Evolutionary conservation across 1,140 invertebrate species (phyloP), one percentile per base, ranked within the genome.

Genomic region (Brachionus calyciflorus): DNA sequence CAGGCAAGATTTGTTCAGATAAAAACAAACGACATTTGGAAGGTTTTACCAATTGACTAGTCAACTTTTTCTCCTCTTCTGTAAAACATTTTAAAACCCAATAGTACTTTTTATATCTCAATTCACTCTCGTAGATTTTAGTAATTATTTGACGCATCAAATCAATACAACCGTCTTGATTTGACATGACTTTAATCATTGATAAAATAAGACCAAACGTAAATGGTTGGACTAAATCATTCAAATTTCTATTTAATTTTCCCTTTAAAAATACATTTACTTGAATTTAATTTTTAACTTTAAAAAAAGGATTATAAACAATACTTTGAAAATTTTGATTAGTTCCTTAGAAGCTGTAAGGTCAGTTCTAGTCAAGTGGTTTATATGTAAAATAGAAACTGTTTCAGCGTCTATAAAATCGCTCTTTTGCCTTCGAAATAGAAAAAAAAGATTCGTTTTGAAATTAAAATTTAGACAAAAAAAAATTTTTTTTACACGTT

Each of bases 41-140:
- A 26, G 69, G 69, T 24, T 40, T 73, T 3, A 73, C 6, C 24
- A 73, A 26, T n/a, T 51, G 24, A 4, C 24, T 28, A 5, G 28
- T 73, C 46, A 73, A 30, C 24, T 49, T 55, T 73, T 73, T 73
- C 41, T 73, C 69, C 9, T 51, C 69, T 10, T 73, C 69, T 12
- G 30, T 51, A 49, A 73, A 55, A 51, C 44, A 51, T 40, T 73
- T 73, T 37, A 33, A 49, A 17, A 73, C 69, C 69, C 69, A 73
- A 9, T 51, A 73, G 37, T 73, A 55, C 19, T 73, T 73, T 55
- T 73, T 73, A 10, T 55, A 30, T n/a, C 41, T 49, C 17, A 73
- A 9, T 73, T 73, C 51, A 55, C 69, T 73, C 41, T 73, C 69
- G 48, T 26, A 73, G 10, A 73, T 55, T 73, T 28, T 73, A 24